Evolutionary conservation across 2,797 vertebrate species (phyloP), one percentile per base, ranked within the genome.

Genomic region (Melanotaenia nigrans): DNA sequence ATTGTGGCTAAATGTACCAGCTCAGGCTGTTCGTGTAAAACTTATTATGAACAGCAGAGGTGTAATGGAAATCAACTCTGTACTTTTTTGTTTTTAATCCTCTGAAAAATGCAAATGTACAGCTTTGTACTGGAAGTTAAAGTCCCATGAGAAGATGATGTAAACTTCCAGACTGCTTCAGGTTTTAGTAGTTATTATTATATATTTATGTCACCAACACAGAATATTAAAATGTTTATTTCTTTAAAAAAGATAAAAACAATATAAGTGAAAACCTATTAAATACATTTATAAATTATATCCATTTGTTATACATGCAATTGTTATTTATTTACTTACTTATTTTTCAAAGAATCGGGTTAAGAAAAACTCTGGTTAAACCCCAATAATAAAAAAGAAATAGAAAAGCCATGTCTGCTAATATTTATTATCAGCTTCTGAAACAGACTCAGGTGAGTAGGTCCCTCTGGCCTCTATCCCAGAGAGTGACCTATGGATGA

Each of bases 401-500:
- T 10, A 20, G 28, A 47, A 12, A 58, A 33, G 24, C 20, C 11
- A 40, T 5, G 42, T 72, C 58, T 36, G 57, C 57, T 61, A 9
- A 73, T 22, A 42, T 33, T 2, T 36, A 10, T 32, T 30, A 54
- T 35, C 45, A 10, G 32, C 14, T 59, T 51, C 53, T 56, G 12
- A 56, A 10, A 57, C 57, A 66, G 60, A 72, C 28, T 75, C 9
- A 76, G 42, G 61, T 64, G 20, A 73, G 47, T 36, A 61, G 42
- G 65, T 65, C 42, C 18, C 70, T 79, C 40, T 65, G 79, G 83
- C 81, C 76, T 79, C 53, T 38, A 68, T 67, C 51, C 72, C 22
- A 7, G 60, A 66, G 63, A 18, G 54, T 67, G 82, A 87, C 84
- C 85, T 79, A 65, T 69, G 65, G 65, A 66, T 82, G 82, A 87